Conservation (phyloP, 2,113 vertebrate species). For the Seriola rivoliana region DNA sequence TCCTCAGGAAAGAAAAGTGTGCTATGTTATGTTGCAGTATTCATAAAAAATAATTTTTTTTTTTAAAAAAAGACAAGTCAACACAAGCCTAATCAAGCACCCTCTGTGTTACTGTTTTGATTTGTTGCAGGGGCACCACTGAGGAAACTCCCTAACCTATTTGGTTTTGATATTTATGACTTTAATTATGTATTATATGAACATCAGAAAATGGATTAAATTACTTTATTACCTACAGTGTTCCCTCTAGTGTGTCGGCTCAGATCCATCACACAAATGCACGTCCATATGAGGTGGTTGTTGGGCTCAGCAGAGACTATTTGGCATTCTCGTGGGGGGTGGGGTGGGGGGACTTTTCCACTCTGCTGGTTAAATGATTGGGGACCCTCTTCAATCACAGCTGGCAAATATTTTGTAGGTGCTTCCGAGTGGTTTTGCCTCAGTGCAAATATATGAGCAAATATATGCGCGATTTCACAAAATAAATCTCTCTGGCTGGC, state of each 20-base stretch:
- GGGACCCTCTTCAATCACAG: constrained; percentile 49
- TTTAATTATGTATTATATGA: constrained; percentile 47
- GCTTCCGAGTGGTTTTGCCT: constrained; percentile 47
- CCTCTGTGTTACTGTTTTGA: constrained; percentile 17
- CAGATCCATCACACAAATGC: constrained; percentile 51
- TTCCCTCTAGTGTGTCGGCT: constrained; percentile 19
- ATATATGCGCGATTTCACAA: constrained; percentile 58
- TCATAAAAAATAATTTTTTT: not conserved
- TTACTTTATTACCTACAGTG: constrained; percentile 11
- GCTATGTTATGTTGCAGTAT: not conserved
- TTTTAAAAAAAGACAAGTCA: constrained; percentile 4
- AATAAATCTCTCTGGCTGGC: constrained; percentile 65
- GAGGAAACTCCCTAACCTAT: constrained; percentile 24
- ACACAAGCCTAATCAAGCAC: constrained; percentile 31
- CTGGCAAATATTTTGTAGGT: constrained; percentile 54
- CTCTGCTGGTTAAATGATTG: constrained; percentile 59
- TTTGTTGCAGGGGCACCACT: constrained; percentile 9
- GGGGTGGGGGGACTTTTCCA: constrained; percentile 31
- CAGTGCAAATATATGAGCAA: constrained; percentile 61
- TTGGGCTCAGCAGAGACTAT: constrained; percentile 21
- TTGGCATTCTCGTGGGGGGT: constrained; percentile 38
- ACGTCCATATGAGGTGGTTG: constrained; percentile 26
- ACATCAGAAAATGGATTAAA: constrained; percentile 30
- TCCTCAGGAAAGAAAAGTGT: not conserved
- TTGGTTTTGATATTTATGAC: constrained; percentile 37